Base-by-base conservation (phyloP, 1,140 invertebrate species). In the Drosophila carrolli region DNA sequence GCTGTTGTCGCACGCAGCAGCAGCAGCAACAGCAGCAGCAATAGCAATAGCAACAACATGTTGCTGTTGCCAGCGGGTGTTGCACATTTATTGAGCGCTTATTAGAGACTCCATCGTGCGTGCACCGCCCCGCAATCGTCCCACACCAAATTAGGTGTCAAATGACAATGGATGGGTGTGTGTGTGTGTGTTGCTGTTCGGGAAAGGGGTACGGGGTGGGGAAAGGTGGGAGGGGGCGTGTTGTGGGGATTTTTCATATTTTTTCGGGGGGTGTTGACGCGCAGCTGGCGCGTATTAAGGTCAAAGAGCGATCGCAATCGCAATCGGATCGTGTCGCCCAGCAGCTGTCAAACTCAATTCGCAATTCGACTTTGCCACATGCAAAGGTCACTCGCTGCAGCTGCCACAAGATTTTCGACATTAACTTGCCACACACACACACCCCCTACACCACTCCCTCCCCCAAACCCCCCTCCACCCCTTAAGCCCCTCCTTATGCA, bases 291-390 rank as follows among this genome's bases (percentile, higher is more conserved):
- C 84, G 84, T 90, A 89, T 89, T 89, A 89, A 90, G 84, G 84
- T 89, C 84, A 89, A 90, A 89, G 85, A 89, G 84, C 85, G 84
- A 90, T 89, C 84, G 77, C 66, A 78, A 86, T 86, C 72, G 78
- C 84, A 82, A 89, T 89, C 80, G 84, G 85, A 90, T 83, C 85
- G 85, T 89, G 84, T 89, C 84, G 85, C 81, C 84, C 81, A 81
- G 81, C 84, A 90, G 81, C 84, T 89, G 84, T 89, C 84, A 89
- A 89, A 89, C 84, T 89, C 84, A 89, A 89, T 89, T 89, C 85
- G 84, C 83, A 54, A 66, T 46, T 68, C 68, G 68, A 57, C 67
- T 71, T 58, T 75, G 79, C 73, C 77, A 67, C 81, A 89, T 75
- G 85, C 84, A 88, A 88, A 88, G 84, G 84, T 90, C 84, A 90